These are phyloP conservation scores for Psittacara wagleri DNA, from an alignment of 2,113 vertebrate genomes.

Conservation along the genomic window DNA sequence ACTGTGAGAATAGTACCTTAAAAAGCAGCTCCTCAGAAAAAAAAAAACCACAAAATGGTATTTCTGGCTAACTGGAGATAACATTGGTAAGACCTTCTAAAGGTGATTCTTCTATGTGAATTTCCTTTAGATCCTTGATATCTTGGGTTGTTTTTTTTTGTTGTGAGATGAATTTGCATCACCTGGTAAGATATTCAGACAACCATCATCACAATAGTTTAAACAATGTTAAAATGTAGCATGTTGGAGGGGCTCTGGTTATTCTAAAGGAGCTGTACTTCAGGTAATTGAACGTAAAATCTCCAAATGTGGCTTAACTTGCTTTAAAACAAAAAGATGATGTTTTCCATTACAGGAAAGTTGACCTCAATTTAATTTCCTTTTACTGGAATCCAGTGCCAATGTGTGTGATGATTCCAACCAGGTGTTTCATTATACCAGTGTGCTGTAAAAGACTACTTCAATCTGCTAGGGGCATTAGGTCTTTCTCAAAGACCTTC, in stretches of 20 bases:
- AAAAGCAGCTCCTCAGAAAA: not conserved
- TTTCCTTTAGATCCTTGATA: not conserved
- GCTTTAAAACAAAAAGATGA: not conserved
- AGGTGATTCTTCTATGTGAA: not conserved
- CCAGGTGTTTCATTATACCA: conserved; percentile 21
- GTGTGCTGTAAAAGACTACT: not conserved
- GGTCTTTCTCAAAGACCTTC: not conserved
- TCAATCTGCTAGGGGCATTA: not conserved
- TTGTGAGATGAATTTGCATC: not conserved
- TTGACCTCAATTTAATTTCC: not conserved
- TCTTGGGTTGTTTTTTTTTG: not conserved
- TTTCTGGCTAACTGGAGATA: not conserved
- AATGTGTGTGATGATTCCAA: not conserved
- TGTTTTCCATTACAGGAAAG: not conserved
- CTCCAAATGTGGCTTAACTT: not conserved
- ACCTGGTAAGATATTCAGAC: not conserved
- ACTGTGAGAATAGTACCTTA: not conserved
- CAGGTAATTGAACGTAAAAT: not conserved
- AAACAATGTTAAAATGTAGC: not conserved
- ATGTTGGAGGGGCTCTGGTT: not conserved
- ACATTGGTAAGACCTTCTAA: not conserved
- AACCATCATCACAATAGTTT: not conserved
- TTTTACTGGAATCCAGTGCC: not conserved
- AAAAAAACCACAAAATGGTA: rapidly evolving
- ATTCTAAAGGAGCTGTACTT: not conserved